These are phyloP conservation scores for Tinamus guttatus DNA, from an alignment of 2,113 vertebrate genomes.

Conservation along the genomic window DNA sequence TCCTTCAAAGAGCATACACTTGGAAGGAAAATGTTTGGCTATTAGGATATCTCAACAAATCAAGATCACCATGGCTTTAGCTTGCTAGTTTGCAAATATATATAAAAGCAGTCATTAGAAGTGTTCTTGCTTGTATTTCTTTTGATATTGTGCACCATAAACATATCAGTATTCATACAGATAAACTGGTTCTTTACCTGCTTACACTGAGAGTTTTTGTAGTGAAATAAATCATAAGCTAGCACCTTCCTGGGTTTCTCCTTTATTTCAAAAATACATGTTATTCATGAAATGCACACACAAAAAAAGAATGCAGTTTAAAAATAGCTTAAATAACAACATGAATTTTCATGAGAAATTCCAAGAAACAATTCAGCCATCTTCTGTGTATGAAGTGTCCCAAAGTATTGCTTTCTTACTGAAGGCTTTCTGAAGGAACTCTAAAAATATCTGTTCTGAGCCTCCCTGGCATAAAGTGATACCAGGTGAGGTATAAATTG, in stretches of 20 bases:
- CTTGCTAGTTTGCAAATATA: neutral
- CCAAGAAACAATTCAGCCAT: neutral
- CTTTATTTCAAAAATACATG: neutral
- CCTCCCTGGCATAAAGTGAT: neutral
- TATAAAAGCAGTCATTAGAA: neutral
- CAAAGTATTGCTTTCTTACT: neutral
- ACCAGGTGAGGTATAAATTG: neutral
- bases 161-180: conserved; percentile 3
- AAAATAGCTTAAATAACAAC: neutral
- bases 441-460: neutral
- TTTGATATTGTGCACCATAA: neutral
- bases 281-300: neutral
- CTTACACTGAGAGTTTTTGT: neutral
- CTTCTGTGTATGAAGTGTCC: neutral
- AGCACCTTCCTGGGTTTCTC: neutral
- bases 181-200: neutral
- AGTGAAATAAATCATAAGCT: neutral
- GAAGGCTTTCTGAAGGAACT: neutral
- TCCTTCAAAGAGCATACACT: neutral
- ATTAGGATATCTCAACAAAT: neutral
- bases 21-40: neutral
- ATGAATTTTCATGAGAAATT: neutral
- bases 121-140: conserved; percentile 3
- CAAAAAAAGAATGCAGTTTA: neutral
- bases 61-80: neutral